These are phyloP conservation scores for Drosophila suzukii DNA, from an alignment of 1,140 invertebrate species.

Conservation along the genomic window DNA sequence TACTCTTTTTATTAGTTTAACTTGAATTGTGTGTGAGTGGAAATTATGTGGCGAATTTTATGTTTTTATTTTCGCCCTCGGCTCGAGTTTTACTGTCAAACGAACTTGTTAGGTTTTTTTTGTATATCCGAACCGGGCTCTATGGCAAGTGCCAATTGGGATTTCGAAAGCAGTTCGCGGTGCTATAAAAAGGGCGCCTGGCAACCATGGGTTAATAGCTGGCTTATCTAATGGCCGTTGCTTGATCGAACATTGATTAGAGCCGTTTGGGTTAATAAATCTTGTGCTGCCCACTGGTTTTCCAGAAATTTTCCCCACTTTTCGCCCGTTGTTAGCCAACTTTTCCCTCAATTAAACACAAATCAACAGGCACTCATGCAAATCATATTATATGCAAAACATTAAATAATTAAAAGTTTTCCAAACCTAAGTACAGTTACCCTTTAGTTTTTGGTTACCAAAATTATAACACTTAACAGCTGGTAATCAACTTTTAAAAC, in stretches of 20 bases:
- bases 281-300: background rate
- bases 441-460: background rate
- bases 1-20: conserved; percentile 62
- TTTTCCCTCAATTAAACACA: conserved; percentile 11
- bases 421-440: conserved; percentile 5
- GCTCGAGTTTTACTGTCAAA: conserved; percentile 28
- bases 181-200: conserved; percentile 14
- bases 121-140: background rate
- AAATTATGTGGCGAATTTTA: conserved; percentile 65
- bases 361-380: conserved; percentile 15
- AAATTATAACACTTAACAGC: conserved; percentile 5
- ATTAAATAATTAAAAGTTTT: conserved; percentile 18
- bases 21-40: conserved; percentile 28
- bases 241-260: conserved; percentile 1
- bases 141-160: conserved; percentile 36
- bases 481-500: conserved; percentile 47
- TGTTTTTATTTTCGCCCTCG: conserved; percentile 59
- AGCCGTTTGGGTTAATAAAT: background rate
- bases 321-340: background rate
- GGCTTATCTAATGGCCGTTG: conserved; percentile 5
- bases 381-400: conserved; percentile 4
- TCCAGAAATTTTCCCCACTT: background rate
- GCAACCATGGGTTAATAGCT: conserved; percentile 29
- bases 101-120: conserved; percentile 27
- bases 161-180: conserved; percentile 19